Percentiles rank a stretch among this genome's conserved stretches.
These are phyloP conservation scores for Acrocyrtus sp. DNA, from an alignment of 2,888 invertebrate species.

Conservation along the genomic window DNA sequence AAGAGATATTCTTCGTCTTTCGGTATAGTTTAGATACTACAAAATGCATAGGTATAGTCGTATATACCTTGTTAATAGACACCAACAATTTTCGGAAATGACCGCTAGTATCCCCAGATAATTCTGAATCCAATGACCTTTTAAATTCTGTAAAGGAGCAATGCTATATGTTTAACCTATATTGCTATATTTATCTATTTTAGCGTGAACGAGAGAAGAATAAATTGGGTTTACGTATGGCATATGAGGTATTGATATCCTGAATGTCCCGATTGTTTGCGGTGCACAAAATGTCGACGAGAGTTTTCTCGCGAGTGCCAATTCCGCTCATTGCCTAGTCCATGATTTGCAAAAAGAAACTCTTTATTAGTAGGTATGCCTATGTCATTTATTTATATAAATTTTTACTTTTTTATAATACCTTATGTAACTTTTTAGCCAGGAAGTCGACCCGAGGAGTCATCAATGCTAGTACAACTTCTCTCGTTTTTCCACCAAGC, in stretches of 20 bases:
- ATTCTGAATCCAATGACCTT: conserved; percentile 81
- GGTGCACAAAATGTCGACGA: conserved; percentile 90
- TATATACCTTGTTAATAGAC: conserved; percentile 79
- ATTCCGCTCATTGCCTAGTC: conserved; percentile 85
- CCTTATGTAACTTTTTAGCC: conserved; percentile 84
- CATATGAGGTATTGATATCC: conserved; percentile 81
- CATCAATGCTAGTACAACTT: conserved; percentile 83
- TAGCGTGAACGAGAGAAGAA: no score
- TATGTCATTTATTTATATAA: no score
- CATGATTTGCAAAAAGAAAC: no score
- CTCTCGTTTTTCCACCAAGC: conserved; percentile 87
- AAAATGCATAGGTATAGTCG: not conserved
- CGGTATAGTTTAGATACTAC: conserved; percentile 81
- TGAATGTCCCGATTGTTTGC: conserved; percentile 86
- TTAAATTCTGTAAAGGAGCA: no score
- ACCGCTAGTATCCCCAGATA: conserved; percentile 89
- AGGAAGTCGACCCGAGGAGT: conserved; percentile 86
- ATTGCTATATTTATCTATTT: no score
- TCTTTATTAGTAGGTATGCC: no score
- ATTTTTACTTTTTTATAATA: no score
- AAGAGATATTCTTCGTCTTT: conserved; percentile 83
- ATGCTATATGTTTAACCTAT: no score
- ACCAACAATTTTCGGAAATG: conserved; percentile 90
- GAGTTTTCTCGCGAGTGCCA: conserved; percentile 83
- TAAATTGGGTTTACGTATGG: no score